Evolutionary conservation across 2,797 vertebrate genomes (phyloP).

Genomic region (Podargus strigoides): DNA sequence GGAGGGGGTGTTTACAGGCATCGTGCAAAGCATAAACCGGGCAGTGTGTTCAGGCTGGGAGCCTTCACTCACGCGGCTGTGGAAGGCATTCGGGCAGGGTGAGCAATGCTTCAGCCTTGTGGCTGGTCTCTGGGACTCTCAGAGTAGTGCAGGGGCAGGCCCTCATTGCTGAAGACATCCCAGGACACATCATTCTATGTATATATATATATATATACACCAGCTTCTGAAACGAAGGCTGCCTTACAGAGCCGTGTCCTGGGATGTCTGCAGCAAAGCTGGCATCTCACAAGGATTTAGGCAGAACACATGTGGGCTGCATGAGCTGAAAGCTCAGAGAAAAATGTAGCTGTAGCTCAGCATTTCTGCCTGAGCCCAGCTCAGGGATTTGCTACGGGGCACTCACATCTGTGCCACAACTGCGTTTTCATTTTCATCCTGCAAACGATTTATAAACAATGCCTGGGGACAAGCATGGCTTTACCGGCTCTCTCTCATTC

Average conservation of each 20-base stretch:
- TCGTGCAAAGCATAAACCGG: neutral
- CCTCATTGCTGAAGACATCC: neutral
- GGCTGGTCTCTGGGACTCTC: neutral
- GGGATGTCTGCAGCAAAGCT: neutral
- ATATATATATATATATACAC: fast-evolving
- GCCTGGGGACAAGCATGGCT: neutral
- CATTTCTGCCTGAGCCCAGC: neutral
- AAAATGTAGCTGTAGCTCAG: neutral
- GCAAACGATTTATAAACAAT: neutral
- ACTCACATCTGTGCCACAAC: fast-evolving
- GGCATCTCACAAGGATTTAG: neutral
- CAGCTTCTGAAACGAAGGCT: neutral
- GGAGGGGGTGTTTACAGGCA: too few species aligned
- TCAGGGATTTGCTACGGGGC: neutral
- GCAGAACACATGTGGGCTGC: neutral
- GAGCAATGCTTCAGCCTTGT: neutral
- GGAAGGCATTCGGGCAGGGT: neutral
- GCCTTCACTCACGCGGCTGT: neutral
- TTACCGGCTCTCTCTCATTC: neutral
- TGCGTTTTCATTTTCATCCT: neutral
- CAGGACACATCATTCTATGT: neutral
- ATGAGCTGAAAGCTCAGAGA: neutral
- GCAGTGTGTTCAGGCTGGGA: neutral
- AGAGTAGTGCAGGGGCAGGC: neutral
- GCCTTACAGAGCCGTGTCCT: neutral